Base-by-base conservation (phyloP, 2,113 vertebrate species). In the Emydocephalus ijimae region DNA sequence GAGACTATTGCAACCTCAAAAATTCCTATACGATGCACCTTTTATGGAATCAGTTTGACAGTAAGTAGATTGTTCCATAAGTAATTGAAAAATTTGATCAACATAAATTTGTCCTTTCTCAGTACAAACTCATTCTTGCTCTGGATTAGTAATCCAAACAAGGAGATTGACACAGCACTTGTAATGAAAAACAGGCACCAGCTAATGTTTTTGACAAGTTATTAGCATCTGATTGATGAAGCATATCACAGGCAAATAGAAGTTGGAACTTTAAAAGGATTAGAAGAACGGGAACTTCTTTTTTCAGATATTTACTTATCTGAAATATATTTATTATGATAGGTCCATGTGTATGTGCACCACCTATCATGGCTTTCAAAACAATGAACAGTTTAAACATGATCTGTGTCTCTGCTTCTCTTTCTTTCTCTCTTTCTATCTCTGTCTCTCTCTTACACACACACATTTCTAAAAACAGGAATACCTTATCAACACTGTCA, bases 21-120 rank as follows among this genome's bases (percentile, higher is more conserved):
- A 43, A 10, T 21, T 87, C 29, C n/a, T 96, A 91, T 24, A 90
- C 69, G 92, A n/a, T 90, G 89, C 3, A 91, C 86, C 88, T n/a
- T 94, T 92, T 94, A 92, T 54, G 86, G 86, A 52, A 61, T n/a
- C 3, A 39, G 4, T 43, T 29, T 81, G 24, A 54, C 24, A 90
- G 88, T 93, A 39, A 12, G 39, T 89, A 48, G 55, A 91, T 87
- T 89, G 54, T 43, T 92, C 39, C 45, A 50, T 93, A 6, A 89
- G 43, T 29, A 92, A 90, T 52, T 12, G 50, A 91, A 85, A 55
- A 59, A 45, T n/a, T 52, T 85, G 2, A 93, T 94, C 69, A 69
- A 92, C 69, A 89, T 0, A 74, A 88, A 92, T 90, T 94, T 88
- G 52, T 12, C 69, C 94, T 88, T 0, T 10, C 52, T 93, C 52